These are phyloP conservation scores for Ardeotis arabs DNA, from an alignment of 2,113 vertebrate species.

Conservation along the genomic window DNA sequence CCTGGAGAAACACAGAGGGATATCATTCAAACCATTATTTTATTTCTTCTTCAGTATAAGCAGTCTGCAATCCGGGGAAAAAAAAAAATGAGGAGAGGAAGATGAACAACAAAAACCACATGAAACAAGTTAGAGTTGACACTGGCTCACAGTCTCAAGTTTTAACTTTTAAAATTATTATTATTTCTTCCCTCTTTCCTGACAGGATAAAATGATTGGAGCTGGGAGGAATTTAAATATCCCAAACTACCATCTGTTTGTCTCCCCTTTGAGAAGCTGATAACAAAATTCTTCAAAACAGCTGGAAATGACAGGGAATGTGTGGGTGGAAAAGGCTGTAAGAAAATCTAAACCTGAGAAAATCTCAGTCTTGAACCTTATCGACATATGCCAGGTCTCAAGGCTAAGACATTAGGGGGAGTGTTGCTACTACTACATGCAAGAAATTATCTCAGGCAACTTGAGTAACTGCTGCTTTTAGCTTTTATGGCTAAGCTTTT, in stretches of 20 bases:
- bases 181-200: background rate
- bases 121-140: background rate
- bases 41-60: background rate
- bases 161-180: background rate
- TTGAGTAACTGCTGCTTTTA: slow-evolving; percentile 41
- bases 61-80: background rate
- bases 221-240: background rate
- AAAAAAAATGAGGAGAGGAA: background rate
- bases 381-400: background rate
- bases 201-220: background rate
- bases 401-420: background rate
- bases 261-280: background rate
- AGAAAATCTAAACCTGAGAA: background rate
- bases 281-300: background rate
- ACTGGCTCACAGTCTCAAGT: background rate
- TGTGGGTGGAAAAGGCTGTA: background rate
- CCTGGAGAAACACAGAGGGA: background rate
- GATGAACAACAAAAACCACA: background rate
- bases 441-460: background rate
- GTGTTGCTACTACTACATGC: background rate
- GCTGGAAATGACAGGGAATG: background rate
- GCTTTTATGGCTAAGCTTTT: background rate
- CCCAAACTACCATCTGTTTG: background rate
- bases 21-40: background rate
- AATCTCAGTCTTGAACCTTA: background rate